These are phyloP conservation scores for Aviceda subcristata DNA, from an alignment of 2,113 vertebrate genomes.

Conservation along the genomic window DNA sequence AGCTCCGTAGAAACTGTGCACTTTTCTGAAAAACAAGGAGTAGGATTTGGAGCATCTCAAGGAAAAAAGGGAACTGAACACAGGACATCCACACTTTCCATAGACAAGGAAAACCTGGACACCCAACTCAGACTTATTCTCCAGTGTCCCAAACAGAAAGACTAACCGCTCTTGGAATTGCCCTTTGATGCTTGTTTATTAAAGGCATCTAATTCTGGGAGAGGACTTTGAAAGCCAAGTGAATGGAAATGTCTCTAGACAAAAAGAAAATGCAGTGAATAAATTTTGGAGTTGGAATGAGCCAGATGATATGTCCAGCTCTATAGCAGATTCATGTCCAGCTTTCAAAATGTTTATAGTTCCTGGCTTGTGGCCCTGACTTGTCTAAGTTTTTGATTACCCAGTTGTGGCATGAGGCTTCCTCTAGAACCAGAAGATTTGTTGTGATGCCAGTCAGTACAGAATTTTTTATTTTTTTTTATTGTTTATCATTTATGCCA, in stretches of 20 bases:
- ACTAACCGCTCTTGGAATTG: not conserved
- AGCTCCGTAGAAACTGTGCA: not conserved
- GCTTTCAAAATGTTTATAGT: not conserved
- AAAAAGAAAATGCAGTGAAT: not conserved
- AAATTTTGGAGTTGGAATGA: not conserved
- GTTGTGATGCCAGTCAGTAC: not conserved
- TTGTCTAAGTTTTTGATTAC: not conserved
- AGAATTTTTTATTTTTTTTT: not conserved
- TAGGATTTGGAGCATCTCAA: not conserved
- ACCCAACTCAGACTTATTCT: not conserved
- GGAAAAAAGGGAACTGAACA: not conserved
- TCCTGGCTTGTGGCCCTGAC: not conserved
- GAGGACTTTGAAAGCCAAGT: not conserved
- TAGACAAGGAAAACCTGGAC: not conserved
- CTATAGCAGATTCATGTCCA: not conserved
- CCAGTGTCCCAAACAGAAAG: not conserved
- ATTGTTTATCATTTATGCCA: not conserved
- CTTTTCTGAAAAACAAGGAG: not conserved
- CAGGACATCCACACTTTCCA: not conserved
- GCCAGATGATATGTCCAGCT: not conserved
- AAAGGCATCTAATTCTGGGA: not conserved
- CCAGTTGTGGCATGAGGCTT: not conserved
- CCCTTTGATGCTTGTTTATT: not conserved
- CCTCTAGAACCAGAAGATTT: not conserved
- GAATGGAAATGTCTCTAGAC: not conserved